phyloP scores from a whole-genome alignment of 2,113 vertebrate species.

The Lontra canadensis region DNA sequence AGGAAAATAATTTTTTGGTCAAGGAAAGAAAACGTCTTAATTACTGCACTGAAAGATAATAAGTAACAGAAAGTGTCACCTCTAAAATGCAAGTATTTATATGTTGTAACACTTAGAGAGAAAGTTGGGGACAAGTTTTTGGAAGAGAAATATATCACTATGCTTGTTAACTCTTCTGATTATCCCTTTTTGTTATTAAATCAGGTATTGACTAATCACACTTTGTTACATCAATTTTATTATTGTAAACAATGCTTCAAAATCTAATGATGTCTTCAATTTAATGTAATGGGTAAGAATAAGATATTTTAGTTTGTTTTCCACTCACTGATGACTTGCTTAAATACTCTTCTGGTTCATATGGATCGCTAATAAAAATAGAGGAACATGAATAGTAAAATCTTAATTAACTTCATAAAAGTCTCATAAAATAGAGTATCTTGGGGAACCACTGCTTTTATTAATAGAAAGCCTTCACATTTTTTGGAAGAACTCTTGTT shows the following conservation, averaged over 20 bases:
- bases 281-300: not conserved
- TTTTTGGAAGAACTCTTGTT: not conserved
- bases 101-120: not conserved
- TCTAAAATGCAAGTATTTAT: not conserved
- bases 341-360: constrained; percentile 16
- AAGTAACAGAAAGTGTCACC: not conserved
- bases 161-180: not conserved
- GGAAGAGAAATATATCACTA: not conserved
- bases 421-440: constrained; percentile 6
- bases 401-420: constrained; percentile 63
- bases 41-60: not conserved
- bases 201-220: not conserved
- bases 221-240: not conserved
- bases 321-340: not conserved
- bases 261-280: not conserved
- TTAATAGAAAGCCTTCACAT: constrained; percentile 8
- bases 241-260: not conserved
- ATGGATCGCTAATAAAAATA: constrained; percentile 44
- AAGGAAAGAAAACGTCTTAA: not conserved
- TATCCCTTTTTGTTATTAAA: not conserved
- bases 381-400: constrained; percentile 42
- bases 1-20: not conserved
- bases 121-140: not conserved
- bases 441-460: constrained; percentile 5
- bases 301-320: constrained; percentile 30